phyloP scores from a whole-genome alignment of 2,888 invertebrate species.

The Sericinus montela region DNA sequence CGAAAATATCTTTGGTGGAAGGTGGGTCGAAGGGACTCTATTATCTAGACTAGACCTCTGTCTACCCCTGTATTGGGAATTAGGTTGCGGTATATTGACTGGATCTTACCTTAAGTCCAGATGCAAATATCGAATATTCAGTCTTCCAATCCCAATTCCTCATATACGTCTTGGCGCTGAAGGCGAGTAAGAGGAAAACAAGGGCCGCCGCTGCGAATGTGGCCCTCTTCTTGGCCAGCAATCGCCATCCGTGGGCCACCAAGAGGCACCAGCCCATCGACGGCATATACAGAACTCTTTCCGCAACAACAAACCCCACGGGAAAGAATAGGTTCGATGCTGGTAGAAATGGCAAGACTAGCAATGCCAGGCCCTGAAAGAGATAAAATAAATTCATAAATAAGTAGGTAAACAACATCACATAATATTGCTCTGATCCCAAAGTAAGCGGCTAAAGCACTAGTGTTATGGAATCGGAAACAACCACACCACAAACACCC shows the following conservation, averaged over 20 bases:
- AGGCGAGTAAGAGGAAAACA: constrained; percentile 85
- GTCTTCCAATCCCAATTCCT: constrained; percentile 96
- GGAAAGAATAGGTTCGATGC: constrained; percentile 98
- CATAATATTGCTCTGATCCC: too few relatives aligned
- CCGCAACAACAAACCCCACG: constrained; percentile 98
- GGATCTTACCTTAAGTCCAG: constrained; percentile 83
- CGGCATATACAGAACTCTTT: constrained; percentile 96
- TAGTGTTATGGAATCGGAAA: too few relatives aligned
- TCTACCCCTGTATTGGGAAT: too few relatives aligned
- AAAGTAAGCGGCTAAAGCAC: too few relatives aligned
- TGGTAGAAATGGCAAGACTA: constrained; percentile 95
- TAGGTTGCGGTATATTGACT: too few relatives aligned
- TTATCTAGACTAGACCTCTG: too few relatives aligned
- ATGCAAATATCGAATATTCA: constrained; percentile 96
- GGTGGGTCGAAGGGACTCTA: too few relatives aligned
- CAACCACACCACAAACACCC: too few relatives aligned
- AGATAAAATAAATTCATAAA: background rate
- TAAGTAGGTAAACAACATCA: too few relatives aligned
- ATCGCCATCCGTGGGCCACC: constrained; percentile 91
- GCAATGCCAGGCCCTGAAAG: constrained; percentile 89
- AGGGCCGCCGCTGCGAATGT: constrained; percentile 83
- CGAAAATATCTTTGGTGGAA: too few relatives aligned
- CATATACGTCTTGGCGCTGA: constrained; percentile 90
- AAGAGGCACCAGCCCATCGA: constrained; percentile 98
- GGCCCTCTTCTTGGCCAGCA: constrained; percentile 82